Conservation (phyloP, 2,113 vertebrate genomes). For the Takifugu flavidus region DNA sequence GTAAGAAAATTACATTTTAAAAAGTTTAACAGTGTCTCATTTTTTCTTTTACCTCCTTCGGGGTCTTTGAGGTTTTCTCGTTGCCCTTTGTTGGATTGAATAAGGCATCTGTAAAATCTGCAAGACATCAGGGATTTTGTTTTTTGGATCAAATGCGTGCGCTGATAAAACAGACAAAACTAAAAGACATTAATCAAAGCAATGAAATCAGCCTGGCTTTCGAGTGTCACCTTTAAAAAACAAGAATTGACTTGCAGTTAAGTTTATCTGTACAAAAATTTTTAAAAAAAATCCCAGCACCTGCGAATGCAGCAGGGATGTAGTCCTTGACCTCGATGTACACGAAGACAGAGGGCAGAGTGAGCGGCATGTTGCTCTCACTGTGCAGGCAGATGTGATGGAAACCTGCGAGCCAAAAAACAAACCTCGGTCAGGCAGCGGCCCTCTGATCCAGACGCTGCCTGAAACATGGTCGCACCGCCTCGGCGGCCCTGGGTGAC, state of each 20-base stretch:
- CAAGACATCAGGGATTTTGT: conserved; percentile 10
- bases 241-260: conserved; percentile 16
- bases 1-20: conserved; percentile 8
- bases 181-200: neutral
- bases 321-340: conserved; percentile 97
- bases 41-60: conserved; percentile 62
- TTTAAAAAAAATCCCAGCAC: conserved; percentile 61
- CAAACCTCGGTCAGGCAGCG: conserved; percentile 12
- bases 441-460: conserved; percentile 10
- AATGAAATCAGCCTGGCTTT: neutral
- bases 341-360: conserved; percentile 87
- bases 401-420: conserved; percentile 77
- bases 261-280: neutral
- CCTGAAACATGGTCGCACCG: conserved; percentile 7
- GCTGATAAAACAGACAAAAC: neutral
- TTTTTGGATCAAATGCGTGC: neutral
- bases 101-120: conserved; percentile 80
- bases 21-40: neutral
- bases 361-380: conserved; percentile 92
- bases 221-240: neutral
- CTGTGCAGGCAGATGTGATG: conserved; percentile 91
- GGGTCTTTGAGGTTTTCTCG: conserved; percentile 69
- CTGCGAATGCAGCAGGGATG: conserved; percentile 92
- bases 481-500: conserved; percentile 4
- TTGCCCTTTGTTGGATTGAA: conserved; percentile 77